phyloP scores from a whole-genome alignment of 2,888 invertebrate genomes.

The Ypsolopha sequella region DNA sequence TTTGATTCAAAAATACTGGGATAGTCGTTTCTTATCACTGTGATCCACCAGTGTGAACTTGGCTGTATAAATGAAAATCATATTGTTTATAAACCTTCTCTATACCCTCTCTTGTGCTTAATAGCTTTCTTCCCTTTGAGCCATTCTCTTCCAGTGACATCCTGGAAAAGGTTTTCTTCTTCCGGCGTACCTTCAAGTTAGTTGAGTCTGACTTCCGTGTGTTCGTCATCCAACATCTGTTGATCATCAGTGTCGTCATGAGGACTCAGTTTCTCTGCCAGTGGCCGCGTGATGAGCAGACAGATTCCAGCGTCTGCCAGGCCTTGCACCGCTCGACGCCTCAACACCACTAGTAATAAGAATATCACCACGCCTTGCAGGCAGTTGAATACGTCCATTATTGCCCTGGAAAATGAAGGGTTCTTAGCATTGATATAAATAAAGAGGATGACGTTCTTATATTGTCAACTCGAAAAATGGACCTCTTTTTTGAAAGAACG shows the following conservation, averaged over 20 bases:
- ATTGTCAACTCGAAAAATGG: no score
- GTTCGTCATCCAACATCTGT: conserved; percentile 47
- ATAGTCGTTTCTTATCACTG: no score
- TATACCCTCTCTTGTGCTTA: no score
- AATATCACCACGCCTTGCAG: conserved; percentile 76
- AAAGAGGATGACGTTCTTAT: no score
- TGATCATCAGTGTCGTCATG: conserved; percentile 52
- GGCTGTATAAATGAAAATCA: no score
- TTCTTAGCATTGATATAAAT: neutral
- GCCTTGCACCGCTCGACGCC: conserved; percentile 66
- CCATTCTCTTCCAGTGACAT: no score
- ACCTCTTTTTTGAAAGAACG: no score
- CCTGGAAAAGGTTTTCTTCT: no score
- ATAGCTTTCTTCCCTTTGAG: no score
- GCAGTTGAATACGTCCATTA: conserved; percentile 74
- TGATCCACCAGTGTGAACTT: no score
- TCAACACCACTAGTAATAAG: conserved; percentile 68
- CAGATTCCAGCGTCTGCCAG: conserved; percentile 38
- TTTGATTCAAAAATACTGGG: no score
- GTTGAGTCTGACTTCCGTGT: conserved; percentile 55
- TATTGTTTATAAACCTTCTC: no score
- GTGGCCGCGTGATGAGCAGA: conserved; percentile 29
- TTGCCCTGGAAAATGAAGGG: conserved; percentile 54
- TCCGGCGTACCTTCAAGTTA: conserved; percentile 14
- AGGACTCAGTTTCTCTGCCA: conserved; percentile 48